Evolutionary conservation across 2,113 vertebrate genomes (phyloP), one percentile per base, ranked within the genome.

Genomic region (Notothenia coriiceps): DNA sequence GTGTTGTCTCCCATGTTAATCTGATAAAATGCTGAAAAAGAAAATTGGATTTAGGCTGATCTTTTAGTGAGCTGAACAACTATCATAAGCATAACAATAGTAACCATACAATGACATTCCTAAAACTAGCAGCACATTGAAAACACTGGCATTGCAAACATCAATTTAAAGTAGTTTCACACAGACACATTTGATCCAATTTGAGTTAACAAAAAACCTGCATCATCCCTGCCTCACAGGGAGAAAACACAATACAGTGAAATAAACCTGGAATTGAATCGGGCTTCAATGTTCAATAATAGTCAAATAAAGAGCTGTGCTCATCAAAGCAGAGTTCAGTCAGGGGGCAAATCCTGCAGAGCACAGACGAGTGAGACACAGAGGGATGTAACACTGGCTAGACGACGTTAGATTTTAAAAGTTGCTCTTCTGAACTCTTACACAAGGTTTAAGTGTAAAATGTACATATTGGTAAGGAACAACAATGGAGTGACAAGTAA

Each of bases 241-340:
- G 18, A 35, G 40, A 47, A 81, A 44, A 64, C 44, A 83, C 54
- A 69, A 10, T 54, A 11, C 2, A 60, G 6, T 50, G n/a, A 63
- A 74, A 64, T 52, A 63, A 52, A 49, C 2, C 64, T 70, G 17
- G 61, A 50, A 57, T 18, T 50, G 10, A 47, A 47, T 11, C 12
- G 10, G 46, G 46, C 46, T 47, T 47, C 10, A 47, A 47, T 47
- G 10, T 13, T 47, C 46, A 47, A 47, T 60, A 7, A 40, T 6
- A 40, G 35, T 40, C 6, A 40, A 40, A 40, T 40, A 40, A 51
- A 35, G 12, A 12, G 8, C 35, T 40, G 35, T 40, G 35, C 35
- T 40, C 5, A 46, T 46, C 54, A 7, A 20, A 70, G 35, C 68
- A 73, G 29, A 55, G 40, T 55, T 55, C 50, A 65, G 29, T 44